Percentiles rank a stretch among this genome's conserved stretches.
Evolutionary conservation across 2,113 vertebrate genomes (phyloP).

Genomic region (Phrynocephalus versicolor): DNA sequence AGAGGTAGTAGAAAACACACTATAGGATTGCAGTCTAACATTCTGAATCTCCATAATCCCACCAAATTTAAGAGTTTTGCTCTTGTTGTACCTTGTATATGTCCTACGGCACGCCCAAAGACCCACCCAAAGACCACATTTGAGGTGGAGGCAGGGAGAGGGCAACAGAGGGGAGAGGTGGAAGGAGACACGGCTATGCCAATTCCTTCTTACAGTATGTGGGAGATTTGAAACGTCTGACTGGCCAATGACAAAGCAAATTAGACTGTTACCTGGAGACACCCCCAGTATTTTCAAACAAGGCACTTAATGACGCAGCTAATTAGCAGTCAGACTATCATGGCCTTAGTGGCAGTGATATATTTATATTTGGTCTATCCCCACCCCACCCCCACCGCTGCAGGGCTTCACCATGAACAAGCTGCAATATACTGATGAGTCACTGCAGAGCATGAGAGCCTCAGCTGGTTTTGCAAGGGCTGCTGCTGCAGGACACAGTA

Average conservation of each 20-base stretch:
- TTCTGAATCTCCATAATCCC: background rate
- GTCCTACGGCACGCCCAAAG: too few relatives aligned
- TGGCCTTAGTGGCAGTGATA: background rate
- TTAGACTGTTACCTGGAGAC: constrained; percentile 11
- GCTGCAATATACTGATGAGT: background rate
- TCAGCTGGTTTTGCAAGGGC: background rate
- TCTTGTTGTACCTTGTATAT: too few relatives aligned
- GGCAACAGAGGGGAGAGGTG: too few relatives aligned
- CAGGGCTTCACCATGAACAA: background rate
- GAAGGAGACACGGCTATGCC: too few relatives aligned
- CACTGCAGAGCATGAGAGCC: background rate
- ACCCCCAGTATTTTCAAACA: constrained; percentile 11
- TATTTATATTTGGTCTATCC: background rate
- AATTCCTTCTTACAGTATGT: too few relatives aligned
- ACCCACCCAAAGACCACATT: too few relatives aligned
- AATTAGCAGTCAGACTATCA: background rate
- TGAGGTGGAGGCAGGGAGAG: too few relatives aligned
- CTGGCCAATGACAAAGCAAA: background rate
- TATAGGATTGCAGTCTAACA: background rate
- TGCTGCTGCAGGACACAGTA: background rate
- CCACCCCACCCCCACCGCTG: too few relatives aligned
- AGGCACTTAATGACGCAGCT: background rate
- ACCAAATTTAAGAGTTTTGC: background rate
- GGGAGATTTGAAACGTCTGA: too few relatives aligned
- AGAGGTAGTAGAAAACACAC: background rate